A percentile compares a stretch with the other conserved stretches of the same genome.
These are phyloP conservation scores for Creontiades dilutus DNA, from an alignment of 2,888 invertebrate species.

Conservation along the genomic window DNA sequence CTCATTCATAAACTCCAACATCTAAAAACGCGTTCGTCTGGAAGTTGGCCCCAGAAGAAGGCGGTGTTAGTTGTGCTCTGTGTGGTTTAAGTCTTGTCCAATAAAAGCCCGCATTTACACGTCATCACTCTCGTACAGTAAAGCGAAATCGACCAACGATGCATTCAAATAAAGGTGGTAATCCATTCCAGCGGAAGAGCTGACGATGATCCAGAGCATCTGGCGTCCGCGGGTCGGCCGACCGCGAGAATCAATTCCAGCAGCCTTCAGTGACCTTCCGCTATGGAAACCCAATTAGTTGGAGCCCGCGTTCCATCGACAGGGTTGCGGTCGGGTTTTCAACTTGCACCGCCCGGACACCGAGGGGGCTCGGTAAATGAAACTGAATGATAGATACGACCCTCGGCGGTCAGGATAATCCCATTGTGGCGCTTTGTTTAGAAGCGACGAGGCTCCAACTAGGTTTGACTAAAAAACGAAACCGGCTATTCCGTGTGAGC, in stretches of 20 bases:
- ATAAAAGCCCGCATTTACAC: no score
- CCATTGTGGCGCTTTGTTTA: not conserved
- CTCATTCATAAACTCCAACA: no score
- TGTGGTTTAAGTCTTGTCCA: no score
- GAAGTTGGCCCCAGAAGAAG: no score
- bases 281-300: constrained; percentile 52
- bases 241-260: constrained; percentile 11
- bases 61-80: no score
- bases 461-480: not conserved
- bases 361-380: constrained; percentile 40
- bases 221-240: not conserved
- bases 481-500: not conserved
- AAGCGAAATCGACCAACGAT: not conserved
- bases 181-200: not conserved
- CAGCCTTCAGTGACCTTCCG: constrained; percentile 24
- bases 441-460: constrained; percentile 1
- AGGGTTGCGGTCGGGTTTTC: not conserved
- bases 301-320: constrained; percentile 12
- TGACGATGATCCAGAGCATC: not conserved
- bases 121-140: no score
- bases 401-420: constrained; percentile 42
- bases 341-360: constrained; percentile 3
- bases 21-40: no score
- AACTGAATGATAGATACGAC: constrained; percentile 58
- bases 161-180: not conserved